Evolutionary conservation across 2,797 vertebrate species (phyloP).

Genomic region (Microtus obscurus): DNA sequence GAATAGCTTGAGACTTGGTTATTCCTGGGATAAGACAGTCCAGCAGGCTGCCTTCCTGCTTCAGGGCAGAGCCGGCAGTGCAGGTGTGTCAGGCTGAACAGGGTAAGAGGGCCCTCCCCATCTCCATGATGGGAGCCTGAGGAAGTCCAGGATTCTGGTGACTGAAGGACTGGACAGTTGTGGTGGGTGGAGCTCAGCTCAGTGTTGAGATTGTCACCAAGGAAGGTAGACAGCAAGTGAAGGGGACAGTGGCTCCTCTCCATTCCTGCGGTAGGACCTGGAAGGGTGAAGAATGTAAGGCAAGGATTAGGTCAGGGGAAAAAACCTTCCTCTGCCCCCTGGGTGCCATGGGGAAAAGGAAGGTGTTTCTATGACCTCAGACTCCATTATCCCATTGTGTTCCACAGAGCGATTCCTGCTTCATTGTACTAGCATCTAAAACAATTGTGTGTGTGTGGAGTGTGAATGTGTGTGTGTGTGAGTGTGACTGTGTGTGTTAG

Average conservation of each 20-base stretch:
- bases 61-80: neutral
- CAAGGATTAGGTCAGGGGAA: neutral
- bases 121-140: accelerated
- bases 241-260: accelerated
- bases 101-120: accelerated
- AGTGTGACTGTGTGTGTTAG: neutral
- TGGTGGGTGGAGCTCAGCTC: no score
- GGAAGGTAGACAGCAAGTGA: neutral
- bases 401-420: neutral
- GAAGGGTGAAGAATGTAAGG: neutral
- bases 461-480: neutral
- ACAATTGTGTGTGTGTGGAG: neutral
- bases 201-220: neutral
- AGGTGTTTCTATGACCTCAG: neutral
- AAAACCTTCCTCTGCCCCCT: accelerated
- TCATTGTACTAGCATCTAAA: neutral
- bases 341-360: neutral
- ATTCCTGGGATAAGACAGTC: neutral
- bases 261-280: neutral
- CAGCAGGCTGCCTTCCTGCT: no score
- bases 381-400: neutral
- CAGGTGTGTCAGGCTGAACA: neutral
- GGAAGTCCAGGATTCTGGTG: neutral
- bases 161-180: neutral
- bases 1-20: neutral